phyloP scores from a whole-genome alignment of 2,797 vertebrate species.

The Threskiornis aethiopicus region DNA sequence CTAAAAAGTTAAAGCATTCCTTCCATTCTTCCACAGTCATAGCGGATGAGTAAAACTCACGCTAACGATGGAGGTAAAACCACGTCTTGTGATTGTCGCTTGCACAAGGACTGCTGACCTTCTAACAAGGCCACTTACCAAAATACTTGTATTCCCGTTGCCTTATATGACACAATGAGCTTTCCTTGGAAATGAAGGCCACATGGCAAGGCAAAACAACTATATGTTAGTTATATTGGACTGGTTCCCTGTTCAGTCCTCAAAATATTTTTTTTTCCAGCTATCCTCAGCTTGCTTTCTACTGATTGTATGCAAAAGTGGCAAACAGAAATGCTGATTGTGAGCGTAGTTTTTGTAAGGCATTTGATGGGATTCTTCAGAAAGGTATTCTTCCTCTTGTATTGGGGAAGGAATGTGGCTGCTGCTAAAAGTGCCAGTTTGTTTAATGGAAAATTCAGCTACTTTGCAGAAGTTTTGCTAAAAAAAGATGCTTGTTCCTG shows the following conservation, averaged over 20 bases:
- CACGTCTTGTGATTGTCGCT: background rate
- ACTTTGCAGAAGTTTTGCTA: background rate
- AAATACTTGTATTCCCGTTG: background rate
- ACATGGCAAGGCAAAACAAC: background rate
- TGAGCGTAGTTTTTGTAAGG: background rate
- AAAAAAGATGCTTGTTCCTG: background rate
- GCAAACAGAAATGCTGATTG: background rate
- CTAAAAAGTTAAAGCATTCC: background rate
- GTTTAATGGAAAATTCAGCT: background rate
- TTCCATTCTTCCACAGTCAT: background rate
- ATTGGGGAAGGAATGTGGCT: background rate
- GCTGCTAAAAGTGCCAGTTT: background rate
- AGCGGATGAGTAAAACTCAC: background rate
- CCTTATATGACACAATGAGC: background rate
- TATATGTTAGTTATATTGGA: background rate
- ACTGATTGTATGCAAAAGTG: background rate
- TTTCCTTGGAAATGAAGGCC: background rate
- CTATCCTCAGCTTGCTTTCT: background rate
- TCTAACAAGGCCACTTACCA: background rate
- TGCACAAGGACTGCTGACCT: background rate
- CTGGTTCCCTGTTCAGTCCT: background rate
- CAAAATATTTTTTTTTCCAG: background rate
- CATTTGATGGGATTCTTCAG: background rate
- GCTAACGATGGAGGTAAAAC: background rate
- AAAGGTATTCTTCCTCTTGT: background rate